Percentiles rank a stretch among this genome's conserved stretches.
Conservation (phyloP, 2,113 vertebrate genomes). For the Rafetus swinhoei region DNA sequence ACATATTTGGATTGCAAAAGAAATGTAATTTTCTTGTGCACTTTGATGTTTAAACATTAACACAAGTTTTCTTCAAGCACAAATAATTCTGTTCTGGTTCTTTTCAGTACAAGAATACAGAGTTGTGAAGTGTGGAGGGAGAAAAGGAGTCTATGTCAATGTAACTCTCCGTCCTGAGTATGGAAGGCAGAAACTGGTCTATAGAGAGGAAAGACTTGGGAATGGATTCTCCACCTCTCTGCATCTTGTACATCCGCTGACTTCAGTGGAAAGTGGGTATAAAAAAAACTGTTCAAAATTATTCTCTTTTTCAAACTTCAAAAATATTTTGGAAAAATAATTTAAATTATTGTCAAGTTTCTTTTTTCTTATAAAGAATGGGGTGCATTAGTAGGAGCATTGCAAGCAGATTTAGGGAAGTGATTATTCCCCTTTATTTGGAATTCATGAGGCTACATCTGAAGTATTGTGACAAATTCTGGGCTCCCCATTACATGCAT, state of each 20-base stretch:
- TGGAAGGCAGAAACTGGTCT: not conserved
- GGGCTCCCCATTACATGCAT: no score
- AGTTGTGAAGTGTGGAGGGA: not conserved
- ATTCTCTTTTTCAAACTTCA: not conserved
- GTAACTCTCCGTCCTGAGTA: not conserved
- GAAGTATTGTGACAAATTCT: no score
- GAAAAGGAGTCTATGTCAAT: not conserved
- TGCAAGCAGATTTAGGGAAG: no score
- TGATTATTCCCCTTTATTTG: no score
- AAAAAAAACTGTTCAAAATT: not conserved
- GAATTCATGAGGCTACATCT: no score
- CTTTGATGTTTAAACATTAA: not conserved
- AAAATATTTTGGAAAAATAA: not conserved
- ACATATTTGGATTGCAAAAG: not conserved
- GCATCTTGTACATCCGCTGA: not conserved
- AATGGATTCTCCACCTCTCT: not conserved
- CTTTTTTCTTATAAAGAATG: no score
- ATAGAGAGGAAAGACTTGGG: not conserved
- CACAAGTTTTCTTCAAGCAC: not conserved
- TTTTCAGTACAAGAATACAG: not conserved
- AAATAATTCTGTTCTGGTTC: not conserved
- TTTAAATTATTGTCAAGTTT: not conserved
- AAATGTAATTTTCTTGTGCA: not conserved
- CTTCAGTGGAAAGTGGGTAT: not conserved
- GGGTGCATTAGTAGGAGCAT: no score